Conservation (phyloP, 1,140 invertebrate species). For the Orius insidiosus region DNA sequence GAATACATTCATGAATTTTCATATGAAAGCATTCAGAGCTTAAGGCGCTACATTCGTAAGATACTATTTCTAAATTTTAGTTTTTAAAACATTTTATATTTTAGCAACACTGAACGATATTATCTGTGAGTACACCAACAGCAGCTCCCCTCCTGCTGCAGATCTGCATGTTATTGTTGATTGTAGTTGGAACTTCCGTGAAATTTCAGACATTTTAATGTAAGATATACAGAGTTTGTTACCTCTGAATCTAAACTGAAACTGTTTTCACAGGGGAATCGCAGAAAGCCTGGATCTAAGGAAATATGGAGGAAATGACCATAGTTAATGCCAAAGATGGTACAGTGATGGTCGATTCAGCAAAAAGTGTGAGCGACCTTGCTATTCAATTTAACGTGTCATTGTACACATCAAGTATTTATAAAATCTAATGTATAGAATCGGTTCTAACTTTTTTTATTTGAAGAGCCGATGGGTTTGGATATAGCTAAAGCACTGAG, state of each 20-base stretch:
- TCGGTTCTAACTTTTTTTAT: slow-evolving; percentile 21
- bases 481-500: slow-evolving; percentile 30
- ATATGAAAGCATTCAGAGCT: slow-evolving; percentile 1
- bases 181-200: slow-evolving; percentile 14
- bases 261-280: slow-evolving; percentile 30
- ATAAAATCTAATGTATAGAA: no score
- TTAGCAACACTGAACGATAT: slow-evolving; percentile 5
- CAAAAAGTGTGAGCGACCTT: slow-evolving; percentile 15
- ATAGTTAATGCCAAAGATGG: slow-evolving; percentile 43
- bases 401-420: slow-evolving; percentile 33
- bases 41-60: slow-evolving; percentile 9
- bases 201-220: slow-evolving; percentile 15
- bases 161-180: slow-evolving; percentile 18
- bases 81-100: neutral
- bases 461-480: slow-evolving; percentile 31
- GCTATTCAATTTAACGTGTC: slow-evolving; percentile 36
- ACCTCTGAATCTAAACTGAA: slow-evolving; percentile 1
- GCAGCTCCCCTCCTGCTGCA: slow-evolving; percentile 6
- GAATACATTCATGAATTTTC: slow-evolving; percentile 8
- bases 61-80: slow-evolving; percentile 10
- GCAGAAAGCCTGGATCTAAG: slow-evolving; percentile 44
- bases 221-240: slow-evolving; percentile 8
- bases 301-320: slow-evolving; percentile 45
- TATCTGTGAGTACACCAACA: neutral
- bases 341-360: slow-evolving; percentile 34